Percentiles rank a stretch among this genome's conserved stretches.
phyloP scores from a whole-genome alignment of 2,888 invertebrate genomes.

The Serrognathus titanus region DNA sequence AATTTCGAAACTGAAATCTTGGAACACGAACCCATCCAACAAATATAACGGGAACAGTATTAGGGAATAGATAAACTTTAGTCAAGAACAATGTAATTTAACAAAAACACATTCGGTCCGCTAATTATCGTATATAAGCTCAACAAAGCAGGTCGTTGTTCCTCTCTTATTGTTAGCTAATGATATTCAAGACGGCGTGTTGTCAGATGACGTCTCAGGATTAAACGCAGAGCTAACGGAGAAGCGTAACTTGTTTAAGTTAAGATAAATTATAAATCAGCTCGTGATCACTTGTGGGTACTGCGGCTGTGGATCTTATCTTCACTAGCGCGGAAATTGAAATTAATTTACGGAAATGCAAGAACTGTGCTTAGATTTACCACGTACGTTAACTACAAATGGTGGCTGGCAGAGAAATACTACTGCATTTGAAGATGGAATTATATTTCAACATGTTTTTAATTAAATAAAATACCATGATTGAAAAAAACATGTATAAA shows the following conservation, averaged over 20 bases:
- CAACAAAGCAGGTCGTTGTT: background rate
- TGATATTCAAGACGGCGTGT: conserved; percentile 2
- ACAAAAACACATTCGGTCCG: background rate
- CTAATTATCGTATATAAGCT: conserved; percentile 1
- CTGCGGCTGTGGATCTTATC: conserved; percentile 26
- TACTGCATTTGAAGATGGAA: too few relatives aligned
- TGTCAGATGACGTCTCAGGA: conserved; percentile 1
- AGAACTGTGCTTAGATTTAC: background rate
- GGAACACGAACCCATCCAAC: too few relatives aligned
- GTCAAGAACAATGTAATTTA: background rate
- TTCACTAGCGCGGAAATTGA: conserved; percentile 21
- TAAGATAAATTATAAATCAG: conserved; percentile 29
- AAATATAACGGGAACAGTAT: too few relatives aligned
- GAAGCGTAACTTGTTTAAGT: conserved; percentile 1
- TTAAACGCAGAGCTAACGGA: background rate
- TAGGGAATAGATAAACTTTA: too few relatives aligned
- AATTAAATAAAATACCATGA: too few relatives aligned
- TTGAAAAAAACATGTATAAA: too few relatives aligned
- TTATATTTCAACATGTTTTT: too few relatives aligned
- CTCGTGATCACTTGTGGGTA: conserved; percentile 27
- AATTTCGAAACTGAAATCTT: too few relatives aligned
- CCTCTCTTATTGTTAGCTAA: conserved; percentile 1
- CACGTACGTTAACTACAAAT: background rate
- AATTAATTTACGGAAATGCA: conserved; percentile 23
- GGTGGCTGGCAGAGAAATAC: background rate